A percentile compares a stretch with the other conserved stretches of the same genome.
These are phyloP conservation scores for Lophura nycthemera DNA, from an alignment of 2,113 vertebrate species.

Conservation along the genomic window DNA sequence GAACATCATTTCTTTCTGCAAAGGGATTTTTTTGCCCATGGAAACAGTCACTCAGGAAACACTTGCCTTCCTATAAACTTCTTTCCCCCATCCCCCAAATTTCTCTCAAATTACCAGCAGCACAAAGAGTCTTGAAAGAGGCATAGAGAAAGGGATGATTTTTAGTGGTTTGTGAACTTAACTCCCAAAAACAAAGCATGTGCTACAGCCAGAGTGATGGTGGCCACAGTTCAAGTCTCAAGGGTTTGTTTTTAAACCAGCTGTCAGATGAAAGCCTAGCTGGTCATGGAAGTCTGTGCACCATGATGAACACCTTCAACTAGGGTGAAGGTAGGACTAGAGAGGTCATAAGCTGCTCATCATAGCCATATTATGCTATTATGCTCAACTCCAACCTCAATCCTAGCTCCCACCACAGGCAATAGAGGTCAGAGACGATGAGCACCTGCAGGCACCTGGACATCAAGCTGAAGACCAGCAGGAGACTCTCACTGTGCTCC, in stretches of 20 bases:
- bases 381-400: too few relatives aligned
- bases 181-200: rapidly evolving
- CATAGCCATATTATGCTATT: rapidly evolving
- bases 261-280: background rate
- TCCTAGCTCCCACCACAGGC: background rate
- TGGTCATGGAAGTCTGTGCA: background rate
- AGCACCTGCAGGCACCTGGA: background rate
- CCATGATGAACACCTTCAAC: background rate
- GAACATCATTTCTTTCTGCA: background rate
- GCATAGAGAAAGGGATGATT: background rate
- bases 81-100: too few relatives aligned
- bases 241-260: background rate
- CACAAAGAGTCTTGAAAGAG: background rate
- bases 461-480: background rate
- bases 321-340: background rate
- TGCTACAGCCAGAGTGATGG: background rate
- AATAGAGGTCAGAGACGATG: background rate
- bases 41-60: background rate
- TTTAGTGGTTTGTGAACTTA: background rate
- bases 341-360: rapidly evolving
- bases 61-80: background rate
- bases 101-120: background rate
- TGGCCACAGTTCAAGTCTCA: background rate
- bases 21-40: background rate
- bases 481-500: background rate